phyloP scores from a whole-genome alignment of 1,140 invertebrate genomes.

The Conus betulinus region DNA sequence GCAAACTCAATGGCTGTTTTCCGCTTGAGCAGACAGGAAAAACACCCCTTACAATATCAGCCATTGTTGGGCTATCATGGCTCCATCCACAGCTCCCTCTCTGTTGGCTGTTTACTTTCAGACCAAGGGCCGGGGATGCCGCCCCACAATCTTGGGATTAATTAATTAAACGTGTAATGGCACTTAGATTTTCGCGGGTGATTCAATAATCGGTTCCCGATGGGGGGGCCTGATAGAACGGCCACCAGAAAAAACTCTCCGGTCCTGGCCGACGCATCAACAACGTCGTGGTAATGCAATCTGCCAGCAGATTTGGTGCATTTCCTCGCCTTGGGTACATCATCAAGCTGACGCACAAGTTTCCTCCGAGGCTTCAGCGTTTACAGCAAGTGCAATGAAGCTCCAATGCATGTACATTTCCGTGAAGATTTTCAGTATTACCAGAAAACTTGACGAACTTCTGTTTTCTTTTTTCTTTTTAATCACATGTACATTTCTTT shows the following conservation, averaged over 20 bases:
- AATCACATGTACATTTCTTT: too few species aligned
- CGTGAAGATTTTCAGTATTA: too few species aligned
- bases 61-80: too few species aligned
- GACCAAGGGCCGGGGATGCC: neutral
- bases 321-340: neutral
- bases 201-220: neutral
- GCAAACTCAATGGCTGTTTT: neutral
- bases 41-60: neutral
- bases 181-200: neutral
- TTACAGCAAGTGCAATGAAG: too few species aligned
- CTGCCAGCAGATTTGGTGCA: neutral
- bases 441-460: too few species aligned
- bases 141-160: neutral
- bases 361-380: neutral
- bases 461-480: too few species aligned
- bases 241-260: neutral
- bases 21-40: neutral
- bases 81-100: neutral
- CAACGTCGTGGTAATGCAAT: neutral
- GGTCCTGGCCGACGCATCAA: neutral
- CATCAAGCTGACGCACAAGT: neutral
- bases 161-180: constrained; percentile 1
- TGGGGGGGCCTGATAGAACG: neutral
- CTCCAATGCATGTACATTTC: too few species aligned
- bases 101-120: neutral